Percentiles rank a stretch among this genome's conserved stretches.
These are phyloP conservation scores for Malurus elegans DNA, from an alignment of 2,113 vertebrate genomes.

Conservation along the genomic window DNA sequence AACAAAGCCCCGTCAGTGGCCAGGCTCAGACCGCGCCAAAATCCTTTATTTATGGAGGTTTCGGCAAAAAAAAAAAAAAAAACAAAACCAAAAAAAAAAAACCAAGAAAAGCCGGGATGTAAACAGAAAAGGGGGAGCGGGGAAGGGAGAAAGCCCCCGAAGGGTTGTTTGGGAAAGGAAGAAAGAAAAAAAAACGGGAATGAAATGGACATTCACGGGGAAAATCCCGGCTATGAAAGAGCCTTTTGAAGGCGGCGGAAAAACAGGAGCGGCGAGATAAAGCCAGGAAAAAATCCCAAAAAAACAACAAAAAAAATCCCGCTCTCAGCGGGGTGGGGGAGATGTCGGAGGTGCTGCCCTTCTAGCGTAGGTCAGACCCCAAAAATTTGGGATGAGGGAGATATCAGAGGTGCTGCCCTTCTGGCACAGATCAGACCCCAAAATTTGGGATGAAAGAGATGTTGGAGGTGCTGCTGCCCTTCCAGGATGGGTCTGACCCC, in stretches of 20 bases:
- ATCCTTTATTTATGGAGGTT: background rate
- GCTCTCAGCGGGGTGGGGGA: background rate
- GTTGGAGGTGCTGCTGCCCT: background rate
- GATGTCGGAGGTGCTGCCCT: fast-evolving
- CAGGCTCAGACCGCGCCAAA: background rate
- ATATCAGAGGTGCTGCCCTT: fast-evolving
- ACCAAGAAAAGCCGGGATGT: background rate
- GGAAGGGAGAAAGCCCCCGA: conserved; percentile 23
- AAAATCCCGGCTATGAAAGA: conserved; percentile 50
- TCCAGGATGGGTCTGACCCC: too few relatives aligned
- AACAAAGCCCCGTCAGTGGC: conserved; percentile 35
- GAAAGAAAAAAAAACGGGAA: background rate
- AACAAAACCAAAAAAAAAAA: background rate
- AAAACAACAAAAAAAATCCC: background rate
- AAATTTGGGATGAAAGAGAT: background rate
- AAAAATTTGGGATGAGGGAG: background rate
- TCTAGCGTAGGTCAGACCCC: fast-evolving
- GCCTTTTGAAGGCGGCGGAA: background rate
- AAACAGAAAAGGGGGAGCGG: background rate
- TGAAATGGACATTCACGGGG: conserved; percentile 43
- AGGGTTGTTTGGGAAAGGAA: conserved; percentile 27
- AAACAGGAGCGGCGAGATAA: conserved; percentile 40
- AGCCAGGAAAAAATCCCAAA: conserved; percentile 31
- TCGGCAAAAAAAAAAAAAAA: background rate
- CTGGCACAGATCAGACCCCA: background rate